Conservation (phyloP, 2,888 invertebrate genomes). For the Dasysyrphus tricinctus region DNA sequence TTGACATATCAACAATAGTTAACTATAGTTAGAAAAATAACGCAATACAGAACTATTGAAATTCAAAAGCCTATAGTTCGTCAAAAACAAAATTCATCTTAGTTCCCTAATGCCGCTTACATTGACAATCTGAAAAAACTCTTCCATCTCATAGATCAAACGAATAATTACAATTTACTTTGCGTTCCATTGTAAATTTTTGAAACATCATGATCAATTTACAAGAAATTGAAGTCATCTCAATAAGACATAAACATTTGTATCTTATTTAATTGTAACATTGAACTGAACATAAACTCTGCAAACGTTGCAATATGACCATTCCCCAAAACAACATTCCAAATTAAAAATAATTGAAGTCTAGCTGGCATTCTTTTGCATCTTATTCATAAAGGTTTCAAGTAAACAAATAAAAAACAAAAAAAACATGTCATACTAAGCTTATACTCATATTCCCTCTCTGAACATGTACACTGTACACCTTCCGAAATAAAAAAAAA, state of each 20-base stretch:
- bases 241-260: background rate
- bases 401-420: background rate
- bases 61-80: no score
- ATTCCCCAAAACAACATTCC: conserved; percentile 25
- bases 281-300: background rate
- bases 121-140: no score
- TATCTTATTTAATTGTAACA: background rate
- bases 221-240: background rate
- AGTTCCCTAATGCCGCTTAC: no score
- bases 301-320: background rate
- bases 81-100: no score
- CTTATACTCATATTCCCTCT: background rate
- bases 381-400: conserved; percentile 15
- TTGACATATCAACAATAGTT: no score
- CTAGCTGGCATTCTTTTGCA: conserved; percentile 17
- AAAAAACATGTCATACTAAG: background rate
- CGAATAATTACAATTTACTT: no score
- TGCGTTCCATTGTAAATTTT: no score
- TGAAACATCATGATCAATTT: no score
- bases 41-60: no score
- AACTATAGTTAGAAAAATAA: no score
- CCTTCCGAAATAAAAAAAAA: background rate
- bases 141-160: no score
- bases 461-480: background rate
- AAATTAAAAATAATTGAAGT: background rate